phyloP scores from a whole-genome alignment of 2,888 invertebrate genomes.

The Nemurella pictetii region DNA sequence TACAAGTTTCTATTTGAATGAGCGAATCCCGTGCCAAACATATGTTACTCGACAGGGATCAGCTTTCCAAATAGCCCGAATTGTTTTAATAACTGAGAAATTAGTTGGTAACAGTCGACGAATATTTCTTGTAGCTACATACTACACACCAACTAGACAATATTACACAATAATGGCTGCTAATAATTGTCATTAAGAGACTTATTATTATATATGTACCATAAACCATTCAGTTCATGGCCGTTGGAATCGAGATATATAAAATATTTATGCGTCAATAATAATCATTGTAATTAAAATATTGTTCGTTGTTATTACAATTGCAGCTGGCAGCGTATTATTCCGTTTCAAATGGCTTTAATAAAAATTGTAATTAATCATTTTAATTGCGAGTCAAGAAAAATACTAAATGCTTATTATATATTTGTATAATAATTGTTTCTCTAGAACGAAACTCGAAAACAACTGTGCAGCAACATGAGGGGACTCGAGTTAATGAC shows the following conservation, averaged over 20 bases:
- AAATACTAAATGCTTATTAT: constrained; percentile 3
- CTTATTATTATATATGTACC: background rate
- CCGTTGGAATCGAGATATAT: constrained; percentile 27
- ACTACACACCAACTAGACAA: background rate
- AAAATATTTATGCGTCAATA: constrained; percentile 13
- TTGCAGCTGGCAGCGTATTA: constrained; percentile 16
- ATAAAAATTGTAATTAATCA: constrained; percentile 24
- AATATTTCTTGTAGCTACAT: background rate
- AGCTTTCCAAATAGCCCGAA: background rate
- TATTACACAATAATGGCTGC: constrained; percentile 8
- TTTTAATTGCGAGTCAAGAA: constrained; percentile 15
- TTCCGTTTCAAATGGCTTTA: constrained; percentile 9
- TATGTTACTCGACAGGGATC: background rate
- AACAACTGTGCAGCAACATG: background rate
- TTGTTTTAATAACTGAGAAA: background rate
- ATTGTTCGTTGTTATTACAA: constrained; percentile 27
- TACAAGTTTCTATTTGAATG: background rate
- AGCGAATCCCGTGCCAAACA: background rate
- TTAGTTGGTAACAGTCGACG: background rate
- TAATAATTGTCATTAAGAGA: constrained; percentile 18
- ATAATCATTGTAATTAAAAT: constrained; percentile 8
- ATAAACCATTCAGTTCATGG: constrained; percentile 38
- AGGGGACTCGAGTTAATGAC: background rate
- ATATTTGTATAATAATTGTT: background rate
- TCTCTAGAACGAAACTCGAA: background rate